Evolutionary conservation across 2,888 invertebrate species (phyloP), one percentile per base, ranked within the genome.

Genomic region (Andricus quercusramuli): DNA sequence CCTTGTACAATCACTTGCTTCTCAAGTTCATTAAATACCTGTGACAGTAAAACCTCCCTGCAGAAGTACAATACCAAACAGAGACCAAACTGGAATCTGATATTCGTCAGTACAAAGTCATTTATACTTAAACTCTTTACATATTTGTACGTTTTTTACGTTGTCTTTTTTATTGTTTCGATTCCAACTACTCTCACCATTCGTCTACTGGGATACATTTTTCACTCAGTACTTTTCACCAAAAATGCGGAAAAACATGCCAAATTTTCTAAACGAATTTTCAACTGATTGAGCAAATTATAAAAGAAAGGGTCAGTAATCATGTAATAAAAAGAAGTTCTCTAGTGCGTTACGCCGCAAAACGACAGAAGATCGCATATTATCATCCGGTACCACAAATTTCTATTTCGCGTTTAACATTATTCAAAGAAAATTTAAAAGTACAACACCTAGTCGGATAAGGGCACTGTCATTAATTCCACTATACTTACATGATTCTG

Each of bases 121-220:
- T 64, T 64, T 64, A 64, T 29, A 64, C 29, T 17, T 29, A 13
- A 22, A 64, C 64, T 64, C 29, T 25, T 15, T 64, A 64, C 25
- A 64, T 29, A 64, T 64, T 25, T 64, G 64, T 64, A 64, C 29
- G 29, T 64, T 64, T 64, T 29, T 64, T 64, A 64, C 64, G 64
- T 64, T 64, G 64, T 64, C 29, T 64, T 64, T n/a, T 56, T 59
- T 59, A 13, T 29, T 64, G 17, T 64, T 29, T 64, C 15, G 25
- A 64, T 64, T 64, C 8, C 15, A 64, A 25, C 29, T 29, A n/a
- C 15, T 64, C 15, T 64, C 64, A 64, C 64, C 64, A 29, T 64
- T 3, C 25, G 15, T 64, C 29, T 29, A 64, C 17, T 15, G 17
- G 22, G 29, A 64, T 64, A 25, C 15, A 29, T 17, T 64, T 25